Base-by-base conservation (phyloP, 2,113 vertebrate species). In the Megalops atlanticus region DNA sequence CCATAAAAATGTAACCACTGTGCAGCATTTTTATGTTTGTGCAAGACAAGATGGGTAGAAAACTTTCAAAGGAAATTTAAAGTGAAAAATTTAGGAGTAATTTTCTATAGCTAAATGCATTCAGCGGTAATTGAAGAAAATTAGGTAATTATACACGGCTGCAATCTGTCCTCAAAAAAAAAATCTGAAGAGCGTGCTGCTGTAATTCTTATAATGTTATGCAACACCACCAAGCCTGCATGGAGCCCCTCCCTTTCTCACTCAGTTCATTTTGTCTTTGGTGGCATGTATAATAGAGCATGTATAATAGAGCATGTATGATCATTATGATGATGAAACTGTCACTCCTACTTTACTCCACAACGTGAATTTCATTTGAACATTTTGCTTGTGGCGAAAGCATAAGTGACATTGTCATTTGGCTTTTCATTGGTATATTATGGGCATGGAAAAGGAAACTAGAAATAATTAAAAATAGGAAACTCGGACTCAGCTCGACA, bases 121-220 rank as follows among this genome's bases (percentile, higher is more conserved):
- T 79, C 33, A 31, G 31, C 68, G 58, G 68, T 31, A 24, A 69
- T 71, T 21, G 49, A 49, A 47, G 78, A 72, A 49, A 69, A 72
- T 79, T 79, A 45, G 78, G 78, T 33, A 71, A 72, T 72, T 72
- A 24, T 49, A 35, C 24, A 33, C 47, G 78, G 70, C 33, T 71
- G 5, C 40, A 8, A 31, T 71, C 40, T 79, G 78, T 79, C 78
- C 78, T 79, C 72, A 41, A 79, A 69, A 79, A 47, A 64, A n/a
- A 64, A 47, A 24, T 47, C 16, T 33, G 58, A 52, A 36, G 78
- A 70, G 78, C 33, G 16, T 40, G 10, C 78, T 39, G 18, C 68
- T 36, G 31, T 31, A 35, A 79, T 47, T 43, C 16, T 79, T 40
- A 21, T 79, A 79, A 72, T 72, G 78, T 72, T 72, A 79, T 79